phyloP scores from a whole-genome alignment of 2,113 vertebrate genomes.

The Podarcis cretensis region DNA sequence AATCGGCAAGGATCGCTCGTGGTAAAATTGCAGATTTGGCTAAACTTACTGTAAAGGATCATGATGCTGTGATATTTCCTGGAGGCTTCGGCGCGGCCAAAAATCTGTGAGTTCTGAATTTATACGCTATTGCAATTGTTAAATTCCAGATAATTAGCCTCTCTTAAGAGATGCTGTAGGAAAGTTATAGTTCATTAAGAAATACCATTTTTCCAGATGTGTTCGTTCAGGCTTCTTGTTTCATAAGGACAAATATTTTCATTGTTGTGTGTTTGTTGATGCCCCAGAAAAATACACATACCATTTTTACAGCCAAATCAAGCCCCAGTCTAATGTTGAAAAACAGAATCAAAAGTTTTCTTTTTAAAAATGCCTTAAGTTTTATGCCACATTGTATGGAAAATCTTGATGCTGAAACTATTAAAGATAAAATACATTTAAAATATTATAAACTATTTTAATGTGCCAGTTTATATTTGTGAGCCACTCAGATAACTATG shows the following conservation, averaged over 20 bases:
- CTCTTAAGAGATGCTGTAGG: background rate
- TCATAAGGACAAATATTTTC: background rate
- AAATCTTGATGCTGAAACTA: background rate
- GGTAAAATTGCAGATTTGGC: constrained; percentile 87
- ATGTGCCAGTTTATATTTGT: background rate
- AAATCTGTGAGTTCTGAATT: constrained; percentile 81
- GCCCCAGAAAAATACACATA: background rate
- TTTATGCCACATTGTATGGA: background rate
- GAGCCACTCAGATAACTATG: too few relatives aligned
- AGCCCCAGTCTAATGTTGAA: background rate
- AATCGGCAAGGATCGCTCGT: constrained; percentile 93
- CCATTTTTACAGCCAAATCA: background rate
- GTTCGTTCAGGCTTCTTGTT: background rate
- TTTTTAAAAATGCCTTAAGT: too few relatives aligned
- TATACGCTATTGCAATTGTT: background rate
- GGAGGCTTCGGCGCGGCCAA: constrained; percentile 96
- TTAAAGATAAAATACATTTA: too few relatives aligned
- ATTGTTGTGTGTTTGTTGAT: background rate
- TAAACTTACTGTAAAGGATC: constrained; percentile 76
- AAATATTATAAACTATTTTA: background rate
- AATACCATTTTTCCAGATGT: background rate
- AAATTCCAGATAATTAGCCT: background rate
- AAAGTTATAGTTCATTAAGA: background rate
- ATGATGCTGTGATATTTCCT: constrained; percentile 91
- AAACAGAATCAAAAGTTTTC: background rate